phyloP scores from a whole-genome alignment of 2,797 vertebrate genomes.

The Notolabrus celidotus region DNA sequence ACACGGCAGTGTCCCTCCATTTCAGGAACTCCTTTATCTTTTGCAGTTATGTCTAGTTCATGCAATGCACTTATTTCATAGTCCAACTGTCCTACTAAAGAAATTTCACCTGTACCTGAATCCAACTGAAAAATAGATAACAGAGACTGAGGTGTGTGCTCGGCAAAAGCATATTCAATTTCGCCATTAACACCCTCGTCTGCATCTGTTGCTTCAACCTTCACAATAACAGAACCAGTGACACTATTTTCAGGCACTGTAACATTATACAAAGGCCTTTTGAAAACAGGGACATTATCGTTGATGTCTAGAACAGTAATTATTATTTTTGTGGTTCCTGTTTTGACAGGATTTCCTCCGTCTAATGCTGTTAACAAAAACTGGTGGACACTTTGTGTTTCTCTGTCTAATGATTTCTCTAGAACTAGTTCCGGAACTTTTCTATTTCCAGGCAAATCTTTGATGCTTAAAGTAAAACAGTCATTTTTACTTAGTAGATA shows the following conservation, averaged over 20 bases:
- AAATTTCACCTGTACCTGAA: background rate
- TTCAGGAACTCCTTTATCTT: background rate
- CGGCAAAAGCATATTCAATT: background rate
- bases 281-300: conserved; percentile 79
- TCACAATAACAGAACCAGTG: background rate
- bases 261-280: conserved; percentile 1
- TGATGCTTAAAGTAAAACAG: conserved; percentile 73
- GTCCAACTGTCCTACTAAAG: background rate
- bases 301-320: conserved; percentile 75
- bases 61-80: background rate
- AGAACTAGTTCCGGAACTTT: conserved; percentile 73
- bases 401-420: conserved; percentile 79
- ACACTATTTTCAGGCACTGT: conserved; percentile 17
- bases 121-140: background rate
- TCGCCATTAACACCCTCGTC: conserved; percentile 3
- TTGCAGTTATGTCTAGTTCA: background rate
- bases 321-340: conserved; percentile 66
- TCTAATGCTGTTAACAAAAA: conserved; percentile 80
- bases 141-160: background rate
- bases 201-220: background rate
- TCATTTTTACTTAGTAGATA: conserved; percentile 69
- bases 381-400: conserved; percentile 71
- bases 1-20: conserved; percentile 9
- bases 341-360: conserved; percentile 77
- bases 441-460: conserved; percentile 53